phyloP scores from a whole-genome alignment of 2,888 invertebrate genomes.

The Amorpha juglandis region DNA sequence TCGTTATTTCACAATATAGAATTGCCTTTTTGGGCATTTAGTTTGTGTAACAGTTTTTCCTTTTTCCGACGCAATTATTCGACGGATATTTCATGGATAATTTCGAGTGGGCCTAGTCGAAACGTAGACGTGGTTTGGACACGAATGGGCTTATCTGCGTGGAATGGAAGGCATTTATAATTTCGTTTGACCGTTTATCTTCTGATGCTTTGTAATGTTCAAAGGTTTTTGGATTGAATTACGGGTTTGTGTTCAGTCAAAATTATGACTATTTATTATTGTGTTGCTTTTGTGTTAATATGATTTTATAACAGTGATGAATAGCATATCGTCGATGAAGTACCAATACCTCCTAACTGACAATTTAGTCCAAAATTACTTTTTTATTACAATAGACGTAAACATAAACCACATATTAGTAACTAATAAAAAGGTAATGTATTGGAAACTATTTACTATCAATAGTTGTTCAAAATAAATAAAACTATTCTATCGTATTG shows the following conservation, averaged over 20 bases:
- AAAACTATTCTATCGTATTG: too few species aligned
- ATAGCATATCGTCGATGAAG: too few species aligned
- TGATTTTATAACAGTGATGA: not conserved
- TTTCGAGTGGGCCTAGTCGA: slow-evolving; percentile 34
- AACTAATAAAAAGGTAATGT: too few species aligned
- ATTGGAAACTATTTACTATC: too few species aligned
- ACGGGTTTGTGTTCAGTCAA: not conserved
- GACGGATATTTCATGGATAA: slow-evolving; percentile 45
- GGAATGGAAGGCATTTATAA: slow-evolving; percentile 12
- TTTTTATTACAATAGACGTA: too few species aligned
- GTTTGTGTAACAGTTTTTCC: slow-evolving; percentile 46
- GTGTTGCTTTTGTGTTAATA: not conserved
- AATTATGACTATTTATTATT: not conserved
- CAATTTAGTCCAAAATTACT: too few species aligned
- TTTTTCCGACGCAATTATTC: slow-evolving; percentile 41
- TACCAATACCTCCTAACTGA: too few species aligned
- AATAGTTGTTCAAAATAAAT: too few species aligned
- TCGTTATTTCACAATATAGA: slow-evolving; percentile 65
- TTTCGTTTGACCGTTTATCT: slow-evolving; percentile 21
- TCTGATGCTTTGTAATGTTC: slow-evolving; percentile 31
- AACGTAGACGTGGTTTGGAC: slow-evolving; percentile 12
- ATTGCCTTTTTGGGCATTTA: slow-evolving; percentile 57
- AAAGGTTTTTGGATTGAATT: slow-evolving; percentile 1
- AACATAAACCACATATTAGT: too few species aligned
- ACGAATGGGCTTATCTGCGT: slow-evolving; percentile 7